Percentiles rank a stretch among this genome's conserved stretches.
Evolutionary conservation across 2,113 vertebrate species (phyloP).

Genomic region (Halichoerus grypus): DNA sequence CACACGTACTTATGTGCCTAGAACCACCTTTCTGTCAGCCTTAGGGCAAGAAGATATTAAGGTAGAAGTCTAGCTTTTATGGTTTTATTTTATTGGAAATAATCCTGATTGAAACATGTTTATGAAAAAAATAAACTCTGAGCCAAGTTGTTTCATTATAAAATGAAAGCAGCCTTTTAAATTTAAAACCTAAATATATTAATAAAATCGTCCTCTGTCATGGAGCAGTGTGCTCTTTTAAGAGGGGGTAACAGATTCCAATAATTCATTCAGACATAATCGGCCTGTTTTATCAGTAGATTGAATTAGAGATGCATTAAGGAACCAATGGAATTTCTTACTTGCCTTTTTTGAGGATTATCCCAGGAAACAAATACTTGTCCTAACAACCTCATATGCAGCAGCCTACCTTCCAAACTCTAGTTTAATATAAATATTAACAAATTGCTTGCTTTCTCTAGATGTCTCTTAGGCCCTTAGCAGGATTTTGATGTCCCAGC

Average conservation of each 20-base stretch:
- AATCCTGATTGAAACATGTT: background rate
- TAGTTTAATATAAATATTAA: background rate
- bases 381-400: background rate
- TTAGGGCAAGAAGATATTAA: conserved; percentile 62
- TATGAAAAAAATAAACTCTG: background rate
- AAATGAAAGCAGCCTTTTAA: conserved; percentile 17
- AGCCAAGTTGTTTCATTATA: background rate
- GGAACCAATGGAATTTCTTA: background rate
- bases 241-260: background rate
- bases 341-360: background rate
- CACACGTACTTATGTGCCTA: conserved; percentile 61
- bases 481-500: background rate
- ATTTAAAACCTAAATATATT: background rate
- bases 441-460: background rate
- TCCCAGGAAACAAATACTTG: background rate
- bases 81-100: conserved; percentile 19
- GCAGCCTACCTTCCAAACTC: background rate
- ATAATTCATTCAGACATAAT: background rate
- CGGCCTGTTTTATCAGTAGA: background rate
- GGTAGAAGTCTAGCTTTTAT: conserved; percentile 25
- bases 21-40: conserved; percentile 54
- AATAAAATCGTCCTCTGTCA: background rate
- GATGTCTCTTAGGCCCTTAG: background rate
- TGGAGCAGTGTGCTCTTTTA: background rate
- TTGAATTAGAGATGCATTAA: background rate